Evolutionary conservation across 2,888 invertebrate species (phyloP).

Genomic region (Chydorus sphaericus): DNA sequence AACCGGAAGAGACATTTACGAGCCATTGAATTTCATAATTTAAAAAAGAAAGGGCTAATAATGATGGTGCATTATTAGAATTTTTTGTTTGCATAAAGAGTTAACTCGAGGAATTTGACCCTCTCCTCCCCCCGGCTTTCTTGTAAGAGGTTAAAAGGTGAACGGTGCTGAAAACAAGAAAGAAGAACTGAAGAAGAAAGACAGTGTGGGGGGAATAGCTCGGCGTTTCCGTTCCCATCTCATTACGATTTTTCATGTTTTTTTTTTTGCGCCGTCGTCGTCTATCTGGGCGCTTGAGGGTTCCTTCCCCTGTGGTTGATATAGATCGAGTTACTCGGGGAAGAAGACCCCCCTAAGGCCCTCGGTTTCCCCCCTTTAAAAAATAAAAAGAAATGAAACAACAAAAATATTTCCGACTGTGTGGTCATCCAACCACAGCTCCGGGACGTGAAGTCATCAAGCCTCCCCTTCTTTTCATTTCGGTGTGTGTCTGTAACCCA

Average conservation of each 20-base stretch:
- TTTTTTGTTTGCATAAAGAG: too few relatives aligned
- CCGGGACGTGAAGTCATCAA: too few relatives aligned
- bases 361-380: too few relatives aligned
- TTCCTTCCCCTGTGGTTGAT: not conserved
- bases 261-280: not conserved
- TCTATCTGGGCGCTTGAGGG: not conserved
- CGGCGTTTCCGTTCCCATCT: slow-evolving; percentile 6
- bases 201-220: slow-evolving; percentile 5
- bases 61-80: too few relatives aligned
- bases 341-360: too few relatives aligned
- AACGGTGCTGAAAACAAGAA: slow-evolving; percentile 5
- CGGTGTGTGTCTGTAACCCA: too few relatives aligned
- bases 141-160: slow-evolving; percentile 7
- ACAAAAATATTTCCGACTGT: too few relatives aligned
- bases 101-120: too few relatives aligned
- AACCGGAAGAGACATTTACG: slow-evolving; percentile 4
- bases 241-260: slow-evolving; percentile 2
- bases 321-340: slow-evolving; percentile 1
- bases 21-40: not conserved
- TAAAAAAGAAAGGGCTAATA: not conserved
- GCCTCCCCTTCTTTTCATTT: too few relatives aligned
- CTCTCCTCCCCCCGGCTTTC: not conserved
- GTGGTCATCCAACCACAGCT: too few relatives aligned
- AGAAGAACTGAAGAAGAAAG: too few relatives aligned
- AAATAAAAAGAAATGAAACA: too few relatives aligned